Conservation (phyloP, 2,888 invertebrate genomes). For the Mystacides longicornis region DNA sequence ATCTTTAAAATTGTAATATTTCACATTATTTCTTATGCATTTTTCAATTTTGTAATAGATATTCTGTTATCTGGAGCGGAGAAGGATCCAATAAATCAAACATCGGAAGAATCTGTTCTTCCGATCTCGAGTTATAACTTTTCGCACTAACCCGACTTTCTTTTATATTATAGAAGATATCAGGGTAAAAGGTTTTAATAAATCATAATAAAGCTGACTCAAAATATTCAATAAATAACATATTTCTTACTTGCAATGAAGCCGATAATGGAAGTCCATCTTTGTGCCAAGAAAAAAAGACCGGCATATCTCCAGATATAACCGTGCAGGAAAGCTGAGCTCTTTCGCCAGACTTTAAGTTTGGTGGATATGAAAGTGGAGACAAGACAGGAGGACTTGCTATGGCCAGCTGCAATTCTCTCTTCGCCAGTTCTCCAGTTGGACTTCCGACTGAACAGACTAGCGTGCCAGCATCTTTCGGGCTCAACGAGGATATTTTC, state of each 20-base stretch:
- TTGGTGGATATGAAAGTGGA: slow-evolving; percentile 74
- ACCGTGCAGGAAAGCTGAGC: slow-evolving; percentile 79
- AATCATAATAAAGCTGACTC: too few relatives aligned
- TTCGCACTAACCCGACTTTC: too few relatives aligned
- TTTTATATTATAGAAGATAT: too few relatives aligned
- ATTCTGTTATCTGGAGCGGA: too few relatives aligned
- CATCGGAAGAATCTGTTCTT: too few relatives aligned
- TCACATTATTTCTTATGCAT: too few relatives aligned
- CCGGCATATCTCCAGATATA: slow-evolving; percentile 63
- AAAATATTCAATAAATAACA: neutral
- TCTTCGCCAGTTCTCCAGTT: slow-evolving; percentile 66
- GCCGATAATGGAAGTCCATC: slow-evolving; percentile 57
- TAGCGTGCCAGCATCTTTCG: slow-evolving; percentile 70
- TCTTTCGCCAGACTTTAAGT: slow-evolving; percentile 68
- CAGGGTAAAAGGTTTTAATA: too few relatives aligned
- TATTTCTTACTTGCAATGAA: slow-evolving; percentile 48
- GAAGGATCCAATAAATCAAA: too few relatives aligned
- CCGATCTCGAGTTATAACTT: too few relatives aligned
- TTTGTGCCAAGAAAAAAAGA: slow-evolving; percentile 61
- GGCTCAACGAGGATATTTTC: slow-evolving; percentile 55
- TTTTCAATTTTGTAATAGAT: too few relatives aligned
- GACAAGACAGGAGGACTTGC: slow-evolving; percentile 74
- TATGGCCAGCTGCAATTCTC: slow-evolving; percentile 57
- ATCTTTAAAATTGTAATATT: too few relatives aligned
- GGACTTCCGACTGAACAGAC: slow-evolving; percentile 70